Base-by-base conservation (phyloP, 2,888 invertebrate species). In the Ophraella communa region DNA sequence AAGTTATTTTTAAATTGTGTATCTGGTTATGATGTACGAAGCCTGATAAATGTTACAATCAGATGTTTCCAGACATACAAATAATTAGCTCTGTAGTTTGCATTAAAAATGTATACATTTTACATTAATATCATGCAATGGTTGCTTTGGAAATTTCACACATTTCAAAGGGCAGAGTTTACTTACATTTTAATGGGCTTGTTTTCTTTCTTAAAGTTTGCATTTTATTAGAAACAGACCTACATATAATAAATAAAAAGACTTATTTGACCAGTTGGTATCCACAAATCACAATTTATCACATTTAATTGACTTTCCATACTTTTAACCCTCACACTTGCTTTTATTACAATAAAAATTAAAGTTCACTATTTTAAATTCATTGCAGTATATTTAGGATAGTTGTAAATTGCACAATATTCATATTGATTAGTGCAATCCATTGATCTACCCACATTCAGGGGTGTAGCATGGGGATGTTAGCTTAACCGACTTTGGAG, bases 141-240 rank as follows among this genome's bases (percentile, higher is more conserved):
- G 33, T 5, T 55, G 10, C 23, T 3, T 18, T 20, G 1, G 18
- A 10, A 39, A 39, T 4, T 14, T 17, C n/a, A 39, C 44, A 17
- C 20, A 18, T 44, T 44, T 8, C 8, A 20, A 44, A 18, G 44
- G 21, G 10, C 7, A 23, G 10, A 23, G 33, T 52, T 17, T 83
- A 93, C 94, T 94, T 87, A 94, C 94, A 94, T 89, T 95, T 94
- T 85, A 93, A 91, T 82, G 94, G 94, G 86, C 94, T 94, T 82
- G 93, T 94, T 88, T 93, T 93, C 87, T 94, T 94, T 83, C 95
- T 88, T 84, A 95, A 87, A 80, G 94, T 94, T 90, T 95, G 94
- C 94, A 95, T 94, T 69, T 64, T 57, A 51, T 51, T 21, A 18
- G n/a, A 45, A 45, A 47, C n/a, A 57, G 52, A 52, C 42, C 45